phyloP scores from a whole-genome alignment of 2,797 vertebrate species.

The Oryzias dopingdopingensis region DNA sequence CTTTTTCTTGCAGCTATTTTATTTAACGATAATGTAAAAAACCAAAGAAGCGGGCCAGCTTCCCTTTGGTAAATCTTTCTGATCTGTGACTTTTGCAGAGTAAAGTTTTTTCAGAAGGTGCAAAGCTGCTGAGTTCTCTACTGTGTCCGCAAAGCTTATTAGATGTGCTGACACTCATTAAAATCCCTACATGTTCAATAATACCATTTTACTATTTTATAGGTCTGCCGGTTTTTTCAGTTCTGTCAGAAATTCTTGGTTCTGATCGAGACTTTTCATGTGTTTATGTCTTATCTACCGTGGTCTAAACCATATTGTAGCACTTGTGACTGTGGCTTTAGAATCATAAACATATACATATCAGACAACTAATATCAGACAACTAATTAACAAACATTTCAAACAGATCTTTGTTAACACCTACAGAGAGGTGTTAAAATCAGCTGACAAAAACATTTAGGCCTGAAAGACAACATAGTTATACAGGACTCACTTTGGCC shows the following conservation, averaged over 20 bases:
- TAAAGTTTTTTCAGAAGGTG: conserved; percentile 1
- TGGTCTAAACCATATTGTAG: not conserved
- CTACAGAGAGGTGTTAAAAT: too few species aligned
- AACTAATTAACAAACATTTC: too few species aligned
- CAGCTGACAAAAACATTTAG: too few species aligned
- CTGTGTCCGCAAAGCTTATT: not conserved
- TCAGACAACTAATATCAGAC: too few species aligned
- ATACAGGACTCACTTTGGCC: too few species aligned
- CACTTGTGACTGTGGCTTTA: too few species aligned
- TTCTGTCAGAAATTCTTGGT: conserved; percentile 2
- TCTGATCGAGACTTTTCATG: not conserved
- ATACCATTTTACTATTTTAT: not conserved
- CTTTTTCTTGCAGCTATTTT: not conserved
- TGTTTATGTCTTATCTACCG: not conserved
- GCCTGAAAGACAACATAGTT: too few species aligned
- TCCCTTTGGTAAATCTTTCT: not conserved
- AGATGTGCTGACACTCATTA: not conserved
- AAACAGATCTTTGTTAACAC: too few species aligned
- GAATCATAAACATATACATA: too few species aligned
- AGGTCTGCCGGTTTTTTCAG: not conserved
- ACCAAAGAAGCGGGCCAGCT: too few species aligned
- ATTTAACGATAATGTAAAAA: not conserved
- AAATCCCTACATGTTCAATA: conserved; percentile 5
- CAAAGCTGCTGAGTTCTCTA: conserved; percentile 1
- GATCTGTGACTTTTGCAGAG: not conserved